phyloP scores from a whole-genome alignment of 2,888 invertebrate species.

The Platypus cylindrus region DNA sequence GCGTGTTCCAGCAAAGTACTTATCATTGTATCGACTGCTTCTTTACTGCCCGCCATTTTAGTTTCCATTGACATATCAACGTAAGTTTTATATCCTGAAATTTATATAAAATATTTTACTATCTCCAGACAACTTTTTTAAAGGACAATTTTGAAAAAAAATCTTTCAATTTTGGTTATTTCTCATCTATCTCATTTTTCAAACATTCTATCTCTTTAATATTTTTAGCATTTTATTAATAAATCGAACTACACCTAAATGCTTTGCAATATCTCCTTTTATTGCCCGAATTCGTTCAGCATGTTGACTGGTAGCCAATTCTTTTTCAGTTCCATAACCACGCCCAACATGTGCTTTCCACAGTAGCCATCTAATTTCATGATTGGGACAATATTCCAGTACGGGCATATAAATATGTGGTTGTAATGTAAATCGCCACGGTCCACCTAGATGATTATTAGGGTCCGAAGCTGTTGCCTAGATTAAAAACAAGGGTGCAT shows the following conservation, averaged over 20 bases:
- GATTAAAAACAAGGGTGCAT: conserved; percentile 1
- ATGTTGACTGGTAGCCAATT: conserved; percentile 56
- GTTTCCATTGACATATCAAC: conserved; percentile 87
- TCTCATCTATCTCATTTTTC: no score
- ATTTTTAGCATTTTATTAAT: no score
- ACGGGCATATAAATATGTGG: conserved; percentile 60
- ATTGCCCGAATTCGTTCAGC: conserved; percentile 65
- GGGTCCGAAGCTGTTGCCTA: conserved; percentile 48
- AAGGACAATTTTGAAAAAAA: no score
- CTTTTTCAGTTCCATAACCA: conserved; percentile 48
- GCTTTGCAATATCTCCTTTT: conserved; percentile 56
- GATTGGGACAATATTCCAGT: conserved; percentile 74
- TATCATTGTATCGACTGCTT: conserved; percentile 50
- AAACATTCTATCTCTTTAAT: no score
- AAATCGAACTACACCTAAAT: no score
- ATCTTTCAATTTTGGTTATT: no score
- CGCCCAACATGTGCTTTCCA: conserved; percentile 70
- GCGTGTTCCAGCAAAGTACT: conserved; percentile 54
- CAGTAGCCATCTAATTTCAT: conserved; percentile 64
- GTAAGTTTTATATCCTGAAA: conserved; percentile 58
- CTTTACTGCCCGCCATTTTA: conserved; percentile 69
- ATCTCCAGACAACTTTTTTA: no score
- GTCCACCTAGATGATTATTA: conserved; percentile 51
- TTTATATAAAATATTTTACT: no score
- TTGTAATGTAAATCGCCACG: conserved; percentile 73